Conservation (phyloP, 2,888 invertebrate genomes). For the Atherix ibis region DNA sequence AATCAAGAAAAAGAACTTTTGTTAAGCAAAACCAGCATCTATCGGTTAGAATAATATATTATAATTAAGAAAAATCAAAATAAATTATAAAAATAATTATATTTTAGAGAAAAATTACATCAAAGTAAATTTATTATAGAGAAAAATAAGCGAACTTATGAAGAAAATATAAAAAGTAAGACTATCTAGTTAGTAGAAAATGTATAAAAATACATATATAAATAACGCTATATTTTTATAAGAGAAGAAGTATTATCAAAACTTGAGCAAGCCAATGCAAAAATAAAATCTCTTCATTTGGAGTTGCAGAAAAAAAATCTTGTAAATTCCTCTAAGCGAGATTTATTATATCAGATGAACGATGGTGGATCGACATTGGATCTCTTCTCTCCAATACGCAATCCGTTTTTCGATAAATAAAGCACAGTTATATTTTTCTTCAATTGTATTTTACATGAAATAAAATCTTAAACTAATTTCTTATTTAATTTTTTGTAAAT, state of each 20-base stretch:
- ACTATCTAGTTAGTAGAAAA: too few species aligned
- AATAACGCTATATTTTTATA: neutral
- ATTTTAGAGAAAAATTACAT: constrained; percentile 1
- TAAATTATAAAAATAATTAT: neutral
- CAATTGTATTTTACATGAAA: too few species aligned
- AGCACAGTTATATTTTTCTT: too few species aligned
- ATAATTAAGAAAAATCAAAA: too few species aligned
- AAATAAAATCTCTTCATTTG: constrained; percentile 3
- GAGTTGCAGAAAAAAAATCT: constrained; percentile 4
- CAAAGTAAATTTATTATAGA: constrained; percentile 2
- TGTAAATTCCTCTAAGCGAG: too few species aligned
- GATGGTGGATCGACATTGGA: too few species aligned
- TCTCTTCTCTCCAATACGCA: too few species aligned
- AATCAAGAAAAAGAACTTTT: constrained; percentile 13
- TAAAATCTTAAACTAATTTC: too few species aligned
- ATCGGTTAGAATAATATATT: too few species aligned
- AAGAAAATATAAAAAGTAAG: constrained; percentile 5
- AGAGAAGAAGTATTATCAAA: constrained; percentile 3
- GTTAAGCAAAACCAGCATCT: constrained; percentile 3
- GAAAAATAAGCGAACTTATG: constrained; percentile 31
- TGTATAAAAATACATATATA: neutral
- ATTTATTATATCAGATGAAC: too few species aligned
- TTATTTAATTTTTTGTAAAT: too few species aligned
- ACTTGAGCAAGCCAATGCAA: constrained; percentile 5
- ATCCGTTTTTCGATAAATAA: too few species aligned